Base-by-base conservation (phyloP, 1,140 invertebrate species). In the Eubasilissa regina region DNA sequence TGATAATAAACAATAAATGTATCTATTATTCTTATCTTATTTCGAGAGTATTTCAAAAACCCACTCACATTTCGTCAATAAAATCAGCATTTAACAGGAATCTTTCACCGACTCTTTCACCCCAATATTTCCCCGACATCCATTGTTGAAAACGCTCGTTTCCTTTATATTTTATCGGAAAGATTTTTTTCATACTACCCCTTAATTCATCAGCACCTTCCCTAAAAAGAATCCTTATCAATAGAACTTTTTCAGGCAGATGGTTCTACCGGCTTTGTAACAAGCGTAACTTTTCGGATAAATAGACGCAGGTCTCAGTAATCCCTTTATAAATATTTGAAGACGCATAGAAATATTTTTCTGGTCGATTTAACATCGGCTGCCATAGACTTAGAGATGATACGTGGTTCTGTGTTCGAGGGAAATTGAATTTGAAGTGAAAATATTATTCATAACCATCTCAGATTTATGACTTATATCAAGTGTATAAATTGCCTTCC, bases 271-370 rank as follows among this genome's bases (percentile, higher is more conserved):
- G 25, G 25, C 64, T 66, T 45, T 60, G 56, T 78, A 81, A 75
- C 75, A 78, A 75, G 70, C 80, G 68, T 55, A 68, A 70, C 77
- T 81, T 75, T 60, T 15, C 44, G 48, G 62, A 81, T 81, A 81
- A 81, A 81, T 48, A 47, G 76, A 78, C 75, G 77, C 66, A 35
- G 68, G 77, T 60, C 76, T 74, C 21, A 47, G 75, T 78, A 78
- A 81, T 81, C 66, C 75, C 75, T 78, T 81, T 81, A 78, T 81
- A 81, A 81, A 81, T 81, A 81, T 80, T 80, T 80, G 79, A 77
- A 81, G 72, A 75, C 75, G 80, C 66, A 78, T 81, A 73, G 56
- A 81, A 78, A 81, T 74, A 74, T 78, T 64, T 76, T 77, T 68
- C 75, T 56, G 72, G 48, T 60, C 70, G 80, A 81, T 81, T 81